Base-by-base conservation (phyloP, 2,888 invertebrate species). In the Pocota personata region DNA sequence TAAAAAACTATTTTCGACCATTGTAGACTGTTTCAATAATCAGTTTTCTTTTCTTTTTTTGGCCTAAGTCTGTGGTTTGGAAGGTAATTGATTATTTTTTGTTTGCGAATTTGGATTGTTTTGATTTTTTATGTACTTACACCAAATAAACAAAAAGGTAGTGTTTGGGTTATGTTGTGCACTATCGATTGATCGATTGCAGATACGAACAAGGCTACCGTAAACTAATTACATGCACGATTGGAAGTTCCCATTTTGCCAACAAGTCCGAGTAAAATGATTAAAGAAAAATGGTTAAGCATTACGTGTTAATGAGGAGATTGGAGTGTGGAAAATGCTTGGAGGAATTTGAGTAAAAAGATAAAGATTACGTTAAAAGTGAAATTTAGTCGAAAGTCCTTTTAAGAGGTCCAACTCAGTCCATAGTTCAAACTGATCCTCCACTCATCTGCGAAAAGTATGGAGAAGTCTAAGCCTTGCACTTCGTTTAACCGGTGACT, bases 151-250 rank as follows among this genome's bases (percentile, higher is more conserved):
- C 12, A 55, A 57, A 48, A 62, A n/a, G 35, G 37, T 24, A 52
- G 43, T 43, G n/a, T 43, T 60, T 37, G 14, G 27, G 12, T 30
- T 55, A 10, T 16, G 16, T 12, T 24, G 24, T 50, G 50, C 14
- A 7, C 37, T 62, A 35, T 37, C 30, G 60, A 60, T 37, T 48
- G 52, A 48, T 69, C 69, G 73, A 57, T 62, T 57, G 60, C 27
- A 35, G 21, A 60, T 52, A 67, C 30, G 71, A 69, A 55, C 52
- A 67, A 62, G 67, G 67, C 76, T 76, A 76, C 46, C 48, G 57
- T 24, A 78, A 69, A 30, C 62, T 76, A 82, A 82, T 82, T 82
- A 82, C 64, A 82, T 64, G 71, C 76, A 16, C 50, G 64, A 76
- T 66, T 55, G 50, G 55, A 16, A 64, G 50, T 57, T 58, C 50